Percentiles rank a stretch among this genome's conserved stretches.
phyloP scores from a whole-genome alignment of 2,888 invertebrate species.

The Atethmia centrago region DNA sequence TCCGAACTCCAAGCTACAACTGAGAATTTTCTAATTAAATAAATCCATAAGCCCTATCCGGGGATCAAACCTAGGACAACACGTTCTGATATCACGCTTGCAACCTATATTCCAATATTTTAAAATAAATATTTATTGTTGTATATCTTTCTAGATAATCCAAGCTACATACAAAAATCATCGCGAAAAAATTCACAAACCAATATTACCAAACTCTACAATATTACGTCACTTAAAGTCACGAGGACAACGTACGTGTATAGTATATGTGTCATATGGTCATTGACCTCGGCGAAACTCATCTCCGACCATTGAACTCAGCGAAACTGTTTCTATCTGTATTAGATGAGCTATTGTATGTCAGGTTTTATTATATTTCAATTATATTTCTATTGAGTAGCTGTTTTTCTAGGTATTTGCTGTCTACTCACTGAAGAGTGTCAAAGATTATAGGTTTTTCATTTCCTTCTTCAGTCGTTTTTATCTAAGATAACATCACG shows the following conservation, averaged over 20 bases:
- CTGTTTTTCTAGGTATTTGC: not conserved
- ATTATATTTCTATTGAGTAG: conserved; percentile 21
- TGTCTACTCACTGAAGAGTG: not conserved
- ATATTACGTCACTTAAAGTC: conserved; percentile 53
- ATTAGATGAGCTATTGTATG: conserved; percentile 71
- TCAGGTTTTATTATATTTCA: conserved; percentile 21
- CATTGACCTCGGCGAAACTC: conserved; percentile 59
- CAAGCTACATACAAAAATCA: not conserved
- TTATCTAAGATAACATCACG: not conserved
- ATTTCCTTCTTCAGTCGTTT: not conserved
- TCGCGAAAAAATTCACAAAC: not conserved
- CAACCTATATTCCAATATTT: not conserved
- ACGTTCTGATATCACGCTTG: not conserved
- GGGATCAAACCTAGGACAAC: not conserved
- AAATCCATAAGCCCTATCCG: not conserved
- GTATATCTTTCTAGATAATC: not conserved
- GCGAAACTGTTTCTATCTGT: conserved; percentile 67
- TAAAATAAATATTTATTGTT: not conserved
- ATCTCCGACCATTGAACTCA: conserved; percentile 72
- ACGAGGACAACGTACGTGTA: conserved; percentile 51
- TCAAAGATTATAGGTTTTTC: not conserved
- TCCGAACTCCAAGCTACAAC: not conserved
- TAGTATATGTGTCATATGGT: conserved; percentile 62
- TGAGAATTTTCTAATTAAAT: not conserved
- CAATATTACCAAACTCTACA: conserved; percentile 35